Percentiles rank a stretch among this genome's conserved stretches.
phyloP scores from a whole-genome alignment of 2,113 vertebrate genomes.

The Notarius quadriscutis region DNA sequence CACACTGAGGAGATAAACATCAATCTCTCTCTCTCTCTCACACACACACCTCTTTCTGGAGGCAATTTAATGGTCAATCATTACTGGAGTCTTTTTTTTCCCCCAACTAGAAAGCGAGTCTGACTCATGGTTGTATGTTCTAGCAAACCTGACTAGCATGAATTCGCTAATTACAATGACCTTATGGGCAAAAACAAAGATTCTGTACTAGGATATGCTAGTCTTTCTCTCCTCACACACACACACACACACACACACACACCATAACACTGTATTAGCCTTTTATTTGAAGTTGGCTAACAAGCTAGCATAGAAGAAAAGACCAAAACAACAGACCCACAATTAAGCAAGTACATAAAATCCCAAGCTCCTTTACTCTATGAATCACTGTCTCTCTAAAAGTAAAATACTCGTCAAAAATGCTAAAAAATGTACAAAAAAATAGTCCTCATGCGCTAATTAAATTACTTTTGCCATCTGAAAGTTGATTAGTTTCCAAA shows the following conservation, averaged over 20 bases:
- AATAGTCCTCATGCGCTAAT: too few relatives aligned
- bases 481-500: neutral
- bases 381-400: neutral
- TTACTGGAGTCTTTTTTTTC: neutral
- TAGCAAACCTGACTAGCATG: neutral
- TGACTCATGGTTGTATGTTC: neutral
- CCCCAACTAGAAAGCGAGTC: neutral
- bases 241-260: slow-evolving; percentile 3
- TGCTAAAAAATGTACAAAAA: neutral
- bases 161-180: neutral
- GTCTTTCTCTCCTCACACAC: neutral
- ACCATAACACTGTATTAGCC: neutral
- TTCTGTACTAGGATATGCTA: neutral
- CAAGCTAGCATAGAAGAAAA: neutral
- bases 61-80: neutral
- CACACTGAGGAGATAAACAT: slow-evolving; percentile 63
- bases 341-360: neutral
- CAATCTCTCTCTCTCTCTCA: slow-evolving; percentile 41
- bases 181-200: neutral
- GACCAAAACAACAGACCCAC: neutral
- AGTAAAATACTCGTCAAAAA: neutral
- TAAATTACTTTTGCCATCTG: neutral
- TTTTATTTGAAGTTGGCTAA: neutral
- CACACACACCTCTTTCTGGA: neutral
- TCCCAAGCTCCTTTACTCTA: neutral